Conservation (phyloP, 2,888 invertebrate species). For the Chrysina gloriosa region DNA sequence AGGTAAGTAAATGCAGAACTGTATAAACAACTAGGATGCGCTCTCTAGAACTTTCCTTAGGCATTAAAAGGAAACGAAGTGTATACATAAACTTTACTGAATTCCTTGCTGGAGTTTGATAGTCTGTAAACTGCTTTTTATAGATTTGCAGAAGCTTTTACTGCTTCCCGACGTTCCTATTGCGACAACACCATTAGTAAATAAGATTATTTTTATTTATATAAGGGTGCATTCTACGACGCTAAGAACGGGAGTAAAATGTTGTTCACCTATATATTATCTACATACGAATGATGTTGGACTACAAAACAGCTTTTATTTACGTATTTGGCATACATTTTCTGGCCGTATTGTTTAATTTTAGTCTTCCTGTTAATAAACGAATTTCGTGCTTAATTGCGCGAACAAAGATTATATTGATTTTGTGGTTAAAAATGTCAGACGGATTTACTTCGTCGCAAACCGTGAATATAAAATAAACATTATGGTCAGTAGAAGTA, state of each 20-base stretch:
- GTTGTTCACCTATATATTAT: neutral
- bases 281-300: too few species aligned
- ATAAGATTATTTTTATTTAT: slow-evolving; percentile 47
- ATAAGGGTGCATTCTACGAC: slow-evolving; percentile 11
- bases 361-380: slow-evolving; percentile 10
- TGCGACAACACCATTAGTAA: slow-evolving; percentile 49
- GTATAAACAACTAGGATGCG: neutral
- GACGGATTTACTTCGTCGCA: neutral
- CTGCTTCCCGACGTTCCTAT: slow-evolving; percentile 46
- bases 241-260: neutral
- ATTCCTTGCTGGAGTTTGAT: slow-evolving; percentile 44
- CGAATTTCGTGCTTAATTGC: slow-evolving; percentile 18
- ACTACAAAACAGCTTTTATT: too few species aligned
- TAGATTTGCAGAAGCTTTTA: slow-evolving; percentile 52
- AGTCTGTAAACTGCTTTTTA: slow-evolving; percentile 51
- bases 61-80: slow-evolving; percentile 17
- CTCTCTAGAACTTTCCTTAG: neutral
- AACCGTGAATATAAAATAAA: neutral
- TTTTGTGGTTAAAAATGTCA: slow-evolving; percentile 14
- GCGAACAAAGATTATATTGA: slow-evolving; percentile 23
- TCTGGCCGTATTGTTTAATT: slow-evolving; percentile 4
- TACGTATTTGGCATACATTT: too few species aligned
- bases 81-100: slow-evolving; percentile 45
- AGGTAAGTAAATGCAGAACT: neutral
- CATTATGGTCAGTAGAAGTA: too few species aligned